These are phyloP conservation scores for Vulpes lagopus DNA, from an alignment of 2,113 vertebrate genomes.

Conservation along the genomic window DNA sequence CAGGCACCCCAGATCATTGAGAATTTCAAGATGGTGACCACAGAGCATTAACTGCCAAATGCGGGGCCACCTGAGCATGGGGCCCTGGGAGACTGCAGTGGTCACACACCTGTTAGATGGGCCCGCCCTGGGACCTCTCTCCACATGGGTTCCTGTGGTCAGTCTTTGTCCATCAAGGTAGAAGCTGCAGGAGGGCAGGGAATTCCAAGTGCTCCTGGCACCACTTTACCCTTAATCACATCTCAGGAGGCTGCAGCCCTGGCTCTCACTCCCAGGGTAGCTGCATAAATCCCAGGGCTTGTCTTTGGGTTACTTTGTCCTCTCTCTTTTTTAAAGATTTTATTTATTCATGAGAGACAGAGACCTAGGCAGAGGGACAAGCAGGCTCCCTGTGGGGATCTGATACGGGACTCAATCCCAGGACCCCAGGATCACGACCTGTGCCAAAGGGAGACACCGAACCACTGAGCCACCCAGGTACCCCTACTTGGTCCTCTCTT, in stretches of 20 bases:
- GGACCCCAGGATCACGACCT: no score
- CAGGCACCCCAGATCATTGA: no score
- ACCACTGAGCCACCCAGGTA: no score
- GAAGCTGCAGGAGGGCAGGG: not conserved
- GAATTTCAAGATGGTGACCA: no score
- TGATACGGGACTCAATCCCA: no score
- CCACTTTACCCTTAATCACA: not conserved
- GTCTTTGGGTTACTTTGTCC: not conserved
- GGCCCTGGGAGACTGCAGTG: not conserved
- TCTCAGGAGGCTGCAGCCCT: not conserved
- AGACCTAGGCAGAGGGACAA: no score
- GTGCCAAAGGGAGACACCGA: no score
- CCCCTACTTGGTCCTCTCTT: not conserved
- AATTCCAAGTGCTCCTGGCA: not conserved
- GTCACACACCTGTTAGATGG: not conserved
- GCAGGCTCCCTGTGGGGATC: no score
- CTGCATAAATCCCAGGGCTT: not conserved
- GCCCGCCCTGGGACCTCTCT: not conserved
- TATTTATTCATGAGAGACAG: no score
- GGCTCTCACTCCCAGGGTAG: not conserved
- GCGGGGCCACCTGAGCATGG: not conserved
- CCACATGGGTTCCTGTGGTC: not conserved
- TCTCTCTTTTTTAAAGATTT: not conserved
- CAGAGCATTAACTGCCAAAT: not conserved
- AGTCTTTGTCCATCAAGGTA: not conserved